Evolutionary conservation across 2,888 invertebrate species (phyloP), one percentile per base, ranked within the genome.

Genomic region (Calameuta idolon): DNA sequence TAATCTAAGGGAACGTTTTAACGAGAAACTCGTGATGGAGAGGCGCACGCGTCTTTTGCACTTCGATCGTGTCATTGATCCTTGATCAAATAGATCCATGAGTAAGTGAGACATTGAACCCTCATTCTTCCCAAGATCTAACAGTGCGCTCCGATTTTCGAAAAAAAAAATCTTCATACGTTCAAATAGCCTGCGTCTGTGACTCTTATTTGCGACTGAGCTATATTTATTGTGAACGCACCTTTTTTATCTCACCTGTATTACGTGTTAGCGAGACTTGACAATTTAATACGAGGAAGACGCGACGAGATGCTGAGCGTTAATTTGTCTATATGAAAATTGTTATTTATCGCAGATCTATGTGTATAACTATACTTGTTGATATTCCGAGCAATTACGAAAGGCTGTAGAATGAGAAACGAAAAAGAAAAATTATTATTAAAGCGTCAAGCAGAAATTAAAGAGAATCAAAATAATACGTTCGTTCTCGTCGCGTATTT

Each of bases 401-500:
- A 15, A 5, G 15, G 15, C 40, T 40, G 15, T 5, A 40, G 40
- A 40, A 23, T 2, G 55, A 55, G 23, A 23, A 9, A 33, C 33
- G 31, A 31, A 31, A 33, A 33, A 33, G 9, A 23, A 55, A 55
- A 55, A 9, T 55, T 55, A 23, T 15, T 15, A 40, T 55, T 23
- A 15, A 15, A 23, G 23, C 23, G 55, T 5, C 23, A 55, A 23
- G 23, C 23, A 23, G 55, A 55, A 55, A 55, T 55, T 23, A 55
- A 55, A 55, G 2, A 23, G 9, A 55, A 55, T 55, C 55, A 55
- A 55, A 55, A 55, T 55, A 23, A 23, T 23, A 55, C 55, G 55
- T 71, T 11, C 31, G n/a, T 71, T 71, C 71, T 71, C 71, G 71
- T 71, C 71, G 33, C 71, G 71, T 71, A 12, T 71, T 71, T 71